Conservation (phyloP, 2,888 invertebrate species). For the Cataglyphis livida region DNA sequence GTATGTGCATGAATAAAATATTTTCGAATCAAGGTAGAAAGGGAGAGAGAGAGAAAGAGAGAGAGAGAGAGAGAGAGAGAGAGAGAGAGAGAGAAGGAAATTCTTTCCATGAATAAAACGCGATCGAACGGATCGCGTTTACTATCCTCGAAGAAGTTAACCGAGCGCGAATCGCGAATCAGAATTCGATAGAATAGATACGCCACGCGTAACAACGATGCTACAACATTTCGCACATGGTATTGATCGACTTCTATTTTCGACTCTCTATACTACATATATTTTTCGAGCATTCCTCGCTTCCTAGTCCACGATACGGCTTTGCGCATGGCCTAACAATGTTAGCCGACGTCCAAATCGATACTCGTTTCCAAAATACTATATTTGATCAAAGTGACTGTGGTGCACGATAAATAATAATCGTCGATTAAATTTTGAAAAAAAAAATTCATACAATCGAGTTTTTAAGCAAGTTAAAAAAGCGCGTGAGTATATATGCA, state of each 20-base stretch:
- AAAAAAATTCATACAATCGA: too few species aligned
- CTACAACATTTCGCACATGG: conserved; percentile 26
- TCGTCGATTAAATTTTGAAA: background rate
- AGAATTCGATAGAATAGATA: conserved; percentile 7
- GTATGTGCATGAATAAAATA: conserved; percentile 24
- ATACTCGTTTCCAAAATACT: conserved; percentile 27
- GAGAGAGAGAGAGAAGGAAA: background rate
- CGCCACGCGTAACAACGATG: background rate
- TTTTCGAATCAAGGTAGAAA: background rate
- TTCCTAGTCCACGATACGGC: conserved; percentile 11
- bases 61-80: background rate
- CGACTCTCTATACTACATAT: conserved; percentile 8
- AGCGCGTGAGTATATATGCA: background rate
- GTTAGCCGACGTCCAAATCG: conserved; percentile 26
- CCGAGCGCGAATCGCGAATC: background rate
- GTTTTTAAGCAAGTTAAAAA: background rate
- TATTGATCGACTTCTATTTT: conserved; percentile 52
- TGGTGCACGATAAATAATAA: background rate
- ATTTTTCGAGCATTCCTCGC: conserved; percentile 38
- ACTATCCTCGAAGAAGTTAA: background rate
- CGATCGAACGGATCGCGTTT: background rate
- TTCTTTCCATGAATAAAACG: conserved; percentile 10
- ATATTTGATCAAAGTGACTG: background rate
- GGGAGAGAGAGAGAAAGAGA: background rate
- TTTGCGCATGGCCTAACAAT: conserved; percentile 36